These are phyloP conservation scores for Tragelaphus strepsiceros DNA, from an alignment of 2,113 vertebrate genomes.

Conservation along the genomic window DNA sequence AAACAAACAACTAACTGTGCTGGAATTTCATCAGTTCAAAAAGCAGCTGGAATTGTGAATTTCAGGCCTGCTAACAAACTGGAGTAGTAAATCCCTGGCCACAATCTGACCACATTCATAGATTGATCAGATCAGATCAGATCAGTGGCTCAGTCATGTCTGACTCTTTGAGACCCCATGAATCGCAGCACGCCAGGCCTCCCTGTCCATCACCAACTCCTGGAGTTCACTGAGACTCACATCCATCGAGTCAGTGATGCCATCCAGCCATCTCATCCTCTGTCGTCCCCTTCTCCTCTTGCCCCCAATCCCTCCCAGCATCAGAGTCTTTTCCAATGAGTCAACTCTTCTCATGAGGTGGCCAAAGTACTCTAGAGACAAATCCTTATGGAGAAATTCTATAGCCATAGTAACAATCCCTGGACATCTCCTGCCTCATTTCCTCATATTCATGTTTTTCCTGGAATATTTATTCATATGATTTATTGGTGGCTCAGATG, in stretches of 20 bases:
- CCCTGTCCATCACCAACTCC: too few species aligned
- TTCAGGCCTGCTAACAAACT: not conserved
- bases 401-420: not conserved
- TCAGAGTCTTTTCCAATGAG: too few species aligned
- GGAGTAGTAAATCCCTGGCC: not conserved
- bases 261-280: too few species aligned
- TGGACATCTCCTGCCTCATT: not conserved
- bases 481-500: not conserved
- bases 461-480: not conserved
- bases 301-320: too few species aligned
- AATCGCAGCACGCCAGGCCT: too few species aligned
- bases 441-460: not conserved
- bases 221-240: too few species aligned
- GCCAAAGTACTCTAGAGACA: not conserved
- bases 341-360: too few species aligned
- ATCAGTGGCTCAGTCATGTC: too few species aligned
- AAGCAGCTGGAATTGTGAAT: not conserved
- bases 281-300: too few species aligned
- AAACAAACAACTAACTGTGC: not conserved
- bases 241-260: too few species aligned
- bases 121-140: not conserved
- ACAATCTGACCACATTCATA: not conserved
- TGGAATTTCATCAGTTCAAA: not conserved
- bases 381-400: not conserved
- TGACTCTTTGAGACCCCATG: too few species aligned